Percentiles rank a stretch among this genome's conserved stretches.
Conservation (phyloP, 2,797 vertebrate genomes). For the Sebastes itinus region DNA sequence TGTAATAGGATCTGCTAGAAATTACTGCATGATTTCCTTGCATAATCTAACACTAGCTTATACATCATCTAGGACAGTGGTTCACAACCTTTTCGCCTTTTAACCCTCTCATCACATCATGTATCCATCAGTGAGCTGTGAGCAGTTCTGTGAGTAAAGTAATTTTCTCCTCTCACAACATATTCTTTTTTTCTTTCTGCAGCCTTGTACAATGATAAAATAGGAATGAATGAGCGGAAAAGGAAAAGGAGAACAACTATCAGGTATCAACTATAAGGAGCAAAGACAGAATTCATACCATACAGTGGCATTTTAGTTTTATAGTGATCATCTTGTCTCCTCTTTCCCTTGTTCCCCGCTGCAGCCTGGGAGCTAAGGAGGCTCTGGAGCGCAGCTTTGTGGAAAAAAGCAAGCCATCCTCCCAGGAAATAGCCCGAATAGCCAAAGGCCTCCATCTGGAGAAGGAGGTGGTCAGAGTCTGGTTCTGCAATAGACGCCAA, state of each 20-base stretch:
- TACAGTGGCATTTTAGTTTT: background rate
- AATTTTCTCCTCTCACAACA: background rate
- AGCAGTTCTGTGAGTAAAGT: background rate
- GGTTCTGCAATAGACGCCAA: conserved; percentile 98
- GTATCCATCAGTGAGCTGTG: background rate
- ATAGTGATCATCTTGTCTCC: background rate
- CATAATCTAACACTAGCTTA: background rate
- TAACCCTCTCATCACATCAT: background rate
- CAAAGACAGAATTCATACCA: background rate
- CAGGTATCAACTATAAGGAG: conserved; percentile 82
- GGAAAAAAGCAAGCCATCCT: conserved; percentile 96
- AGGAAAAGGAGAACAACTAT: conserved; percentile 98
- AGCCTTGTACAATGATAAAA: conserved; percentile 97
- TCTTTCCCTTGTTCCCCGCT: conserved; percentile 13
- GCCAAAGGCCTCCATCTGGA: conserved; percentile 96
- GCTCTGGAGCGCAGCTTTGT: conserved; percentile 94
- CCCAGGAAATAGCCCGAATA: conserved; percentile 96
- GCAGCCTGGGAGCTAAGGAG: conserved; percentile 95
- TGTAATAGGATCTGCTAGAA: background rate
- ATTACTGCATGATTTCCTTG: background rate
- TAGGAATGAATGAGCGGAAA: conserved; percentile 95
- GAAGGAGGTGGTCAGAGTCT: conserved; percentile 98
- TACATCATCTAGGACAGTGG: background rate
- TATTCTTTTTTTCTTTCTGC: conserved; percentile 2
- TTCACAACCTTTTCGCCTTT: background rate